Percentiles rank a stretch among this genome's conserved stretches.
These are phyloP conservation scores for Nymphalis io DNA, from an alignment of 1,140 invertebrate genomes.

Conservation along the genomic window DNA sequence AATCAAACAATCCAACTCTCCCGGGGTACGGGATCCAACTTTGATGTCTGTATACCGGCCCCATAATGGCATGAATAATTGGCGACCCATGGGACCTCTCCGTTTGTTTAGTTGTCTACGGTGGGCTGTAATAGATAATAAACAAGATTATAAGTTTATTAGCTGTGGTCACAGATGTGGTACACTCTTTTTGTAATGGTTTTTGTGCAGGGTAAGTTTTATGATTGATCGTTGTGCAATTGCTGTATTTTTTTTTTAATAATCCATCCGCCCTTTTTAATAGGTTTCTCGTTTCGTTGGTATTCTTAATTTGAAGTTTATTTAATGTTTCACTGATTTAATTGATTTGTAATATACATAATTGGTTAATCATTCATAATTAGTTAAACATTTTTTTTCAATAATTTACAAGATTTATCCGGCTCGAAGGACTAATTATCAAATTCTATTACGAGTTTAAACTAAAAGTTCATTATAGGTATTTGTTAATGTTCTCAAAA, in stretches of 20 bases:
- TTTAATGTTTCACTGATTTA: too few relatives aligned
- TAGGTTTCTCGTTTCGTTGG: background rate
- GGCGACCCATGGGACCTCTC: constrained; percentile 44
- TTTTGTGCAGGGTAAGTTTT: constrained; percentile 16
- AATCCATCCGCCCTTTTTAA: background rate
- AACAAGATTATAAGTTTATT: constrained; percentile 71
- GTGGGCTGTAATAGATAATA: constrained; percentile 61
- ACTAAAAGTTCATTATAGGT: too few relatives aligned
- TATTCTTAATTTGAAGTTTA: too few relatives aligned
- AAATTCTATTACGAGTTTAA: too few relatives aligned
- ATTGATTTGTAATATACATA: too few relatives aligned
- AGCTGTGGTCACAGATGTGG: constrained; percentile 59
- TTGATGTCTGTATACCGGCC: constrained; percentile 54
- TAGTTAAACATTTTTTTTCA: too few relatives aligned
- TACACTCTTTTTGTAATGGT: constrained; percentile 23
- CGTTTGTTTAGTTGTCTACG: constrained; percentile 45
- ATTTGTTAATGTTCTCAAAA: too few relatives aligned
- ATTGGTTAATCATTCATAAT: too few relatives aligned
- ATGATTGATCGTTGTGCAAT: constrained; percentile 30
- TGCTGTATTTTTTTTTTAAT: background rate
- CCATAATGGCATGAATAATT: constrained; percentile 56
- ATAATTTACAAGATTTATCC: too few relatives aligned
- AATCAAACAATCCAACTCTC: constrained; percentile 49
- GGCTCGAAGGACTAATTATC: too few relatives aligned
- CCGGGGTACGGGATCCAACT: constrained; percentile 47